These are phyloP conservation scores for Zoroaster sp. DNA, from an alignment of 53 echinoderm and acorn worm species.

Conservation along the genomic window DNA sequence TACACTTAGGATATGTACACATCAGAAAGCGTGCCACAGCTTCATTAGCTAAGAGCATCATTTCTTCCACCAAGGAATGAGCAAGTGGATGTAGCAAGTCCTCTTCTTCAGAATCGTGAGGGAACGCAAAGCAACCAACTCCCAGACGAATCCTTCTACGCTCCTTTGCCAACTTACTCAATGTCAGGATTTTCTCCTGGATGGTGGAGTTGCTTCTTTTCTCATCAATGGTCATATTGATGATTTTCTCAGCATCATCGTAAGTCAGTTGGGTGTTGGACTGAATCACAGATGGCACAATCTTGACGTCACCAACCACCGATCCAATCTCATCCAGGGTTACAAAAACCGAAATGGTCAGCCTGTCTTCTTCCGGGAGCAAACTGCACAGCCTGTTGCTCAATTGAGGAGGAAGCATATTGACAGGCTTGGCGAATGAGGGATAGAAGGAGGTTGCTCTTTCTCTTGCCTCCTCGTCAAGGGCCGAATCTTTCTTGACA, in stretches of 20 bases:
- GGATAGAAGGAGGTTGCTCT: conserved; percentile 85
- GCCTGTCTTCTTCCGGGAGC: conserved; percentile 65
- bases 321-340: conserved; percentile 56
- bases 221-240: conserved; percentile 33
- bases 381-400: conserved; percentile 79
- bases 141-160: conserved; percentile 63
- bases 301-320: conserved; percentile 41
- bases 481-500: conserved; percentile 54
- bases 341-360: conserved; percentile 75
- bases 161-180: conserved; percentile 55
- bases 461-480: conserved; percentile 75
- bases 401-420: conserved; percentile 80
- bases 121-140: conserved; percentile 56
- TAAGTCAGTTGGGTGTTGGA: conserved; percentile 72
- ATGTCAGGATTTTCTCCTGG: conserved; percentile 20
- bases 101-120: conserved; percentile 63
- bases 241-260: conserved; percentile 74
- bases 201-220: conserved; percentile 17
- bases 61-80: conserved; percentile 73
- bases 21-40: conserved; percentile 67
- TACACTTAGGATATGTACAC: conserved; percentile 53
- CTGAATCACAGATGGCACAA: conserved; percentile 67
- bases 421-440: conserved; percentile 46
- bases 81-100: conserved; percentile 69
- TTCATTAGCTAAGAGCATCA: conserved; percentile 74